Base-by-base conservation (phyloP, 2,113 vertebrate genomes). In the Neolamprologus toae region DNA sequence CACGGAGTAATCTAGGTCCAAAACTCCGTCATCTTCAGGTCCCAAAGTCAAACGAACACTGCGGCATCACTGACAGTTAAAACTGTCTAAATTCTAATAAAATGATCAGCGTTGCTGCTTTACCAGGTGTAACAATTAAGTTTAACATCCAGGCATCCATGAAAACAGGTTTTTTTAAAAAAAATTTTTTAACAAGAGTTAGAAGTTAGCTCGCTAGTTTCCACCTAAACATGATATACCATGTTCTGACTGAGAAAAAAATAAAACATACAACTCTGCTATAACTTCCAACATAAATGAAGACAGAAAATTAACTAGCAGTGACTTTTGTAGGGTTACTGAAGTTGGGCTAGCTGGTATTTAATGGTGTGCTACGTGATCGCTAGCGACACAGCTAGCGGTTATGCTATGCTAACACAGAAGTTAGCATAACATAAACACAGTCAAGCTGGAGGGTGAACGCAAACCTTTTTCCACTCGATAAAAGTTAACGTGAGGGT, bases 11-110 rank as follows among this genome's bases (percentile, higher is more conserved):
- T 61, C 26, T 31, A 5, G 26, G 14, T 61, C 21, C 23, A 26
- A 57, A 57, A 16, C 51, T 14, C 23, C 1, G 0, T 3, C 1
- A 0, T 0, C 2, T 61, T 61, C 55, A 59, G 26, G 55, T 31
- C 26, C 26, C 57, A 61, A 61, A 31, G 57, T 61, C 57, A 31
- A 33, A 61, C 3, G 5, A 61, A 7, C 28, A 61, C 57, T 61
- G 28, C 16, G 0, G 5, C 9, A 61, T 1, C 28, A 61, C 28
- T 17, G 55, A 17, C 14, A 61, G 57, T 33, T 61, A 61, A 61
- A 61, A 61, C 57, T 6, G 26, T 61, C 26, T 17, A 31, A 31
- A 31, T 59, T 59, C 55, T 0, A 57, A 57, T 57, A 16, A 57
- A 59, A 59, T 31, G 1, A 59, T 9, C 3, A 59, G 55, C 1